Evolutionary conservation across 2,888 invertebrate species (phyloP).

Genomic region (Crematogaster levior): DNA sequence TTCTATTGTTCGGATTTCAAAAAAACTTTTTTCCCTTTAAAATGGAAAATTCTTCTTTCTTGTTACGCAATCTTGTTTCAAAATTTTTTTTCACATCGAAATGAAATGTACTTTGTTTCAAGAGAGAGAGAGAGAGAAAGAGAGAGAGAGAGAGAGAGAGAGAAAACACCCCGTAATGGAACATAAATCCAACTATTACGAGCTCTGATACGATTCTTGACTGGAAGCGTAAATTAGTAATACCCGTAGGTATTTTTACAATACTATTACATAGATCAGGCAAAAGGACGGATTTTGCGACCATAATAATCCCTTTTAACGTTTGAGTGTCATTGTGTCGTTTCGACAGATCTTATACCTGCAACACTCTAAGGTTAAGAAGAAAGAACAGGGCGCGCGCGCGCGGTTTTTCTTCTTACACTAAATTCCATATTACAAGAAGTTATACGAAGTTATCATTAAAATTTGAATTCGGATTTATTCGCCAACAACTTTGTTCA

Average conservation of each 20-base stretch:
- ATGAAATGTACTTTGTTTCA: not conserved
- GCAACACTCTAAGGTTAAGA: not conserved
- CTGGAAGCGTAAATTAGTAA: constrained; percentile 66
- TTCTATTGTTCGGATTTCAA: constrained; percentile 50
- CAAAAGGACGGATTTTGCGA: constrained; percentile 11
- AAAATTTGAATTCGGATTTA: not conserved
- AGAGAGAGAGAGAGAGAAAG: too few relatives aligned
- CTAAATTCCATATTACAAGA: not conserved
- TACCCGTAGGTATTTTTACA: not conserved
- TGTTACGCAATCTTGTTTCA: not conserved
- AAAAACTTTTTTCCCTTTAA: not conserved
- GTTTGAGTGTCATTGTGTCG: not conserved
- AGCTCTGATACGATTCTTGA: constrained; percentile 32
- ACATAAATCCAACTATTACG: constrained; percentile 5
- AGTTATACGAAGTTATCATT: not conserved
- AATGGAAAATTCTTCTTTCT: not conserved
- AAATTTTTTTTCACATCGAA: not conserved
- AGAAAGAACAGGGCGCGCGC: too few relatives aligned
- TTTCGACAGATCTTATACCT: constrained; percentile 1
- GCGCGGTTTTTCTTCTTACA: too few relatives aligned
- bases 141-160: too few relatives aligned
- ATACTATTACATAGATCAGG: constrained; percentile 25
- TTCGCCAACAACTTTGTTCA: not conserved
- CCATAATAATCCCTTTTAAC: not conserved
- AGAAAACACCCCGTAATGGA: not conserved